A percentile compares a stretch with the other conserved stretches of the same genome.
These are phyloP conservation scores for Halesus radiatus DNA, from an alignment of 1,140 invertebrate genomes.

Conservation along the genomic window DNA sequence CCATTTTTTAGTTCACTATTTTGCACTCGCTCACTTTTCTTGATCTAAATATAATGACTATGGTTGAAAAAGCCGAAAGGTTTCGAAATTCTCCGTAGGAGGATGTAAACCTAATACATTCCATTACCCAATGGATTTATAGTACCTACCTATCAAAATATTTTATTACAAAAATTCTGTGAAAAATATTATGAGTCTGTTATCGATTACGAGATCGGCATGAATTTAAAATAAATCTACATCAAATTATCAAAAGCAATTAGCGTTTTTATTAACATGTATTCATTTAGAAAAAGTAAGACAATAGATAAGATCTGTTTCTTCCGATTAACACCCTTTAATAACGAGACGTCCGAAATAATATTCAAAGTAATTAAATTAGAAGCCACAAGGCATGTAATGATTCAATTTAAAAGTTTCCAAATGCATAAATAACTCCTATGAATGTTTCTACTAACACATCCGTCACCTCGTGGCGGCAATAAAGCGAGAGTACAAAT, in stretches of 20 bases:
- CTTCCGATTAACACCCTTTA: conserved; percentile 2
- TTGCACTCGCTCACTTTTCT: background rate
- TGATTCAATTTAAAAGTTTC: conserved; percentile 26
- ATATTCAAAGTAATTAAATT: conserved; percentile 36
- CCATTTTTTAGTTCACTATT: background rate
- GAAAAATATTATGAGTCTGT: too few species aligned
- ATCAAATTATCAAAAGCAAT: background rate
- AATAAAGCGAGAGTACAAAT: conserved; percentile 1
- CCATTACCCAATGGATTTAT: too few species aligned
- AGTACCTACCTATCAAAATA: too few species aligned
- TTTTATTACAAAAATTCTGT: too few species aligned
- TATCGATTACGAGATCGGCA: too few species aligned
- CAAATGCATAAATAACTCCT: too few species aligned
- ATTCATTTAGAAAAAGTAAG: background rate
- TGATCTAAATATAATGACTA: conserved; percentile 23
- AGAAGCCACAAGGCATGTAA: conserved; percentile 24
- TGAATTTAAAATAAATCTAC: too few species aligned
- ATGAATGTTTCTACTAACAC: background rate
- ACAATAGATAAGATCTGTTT: background rate
- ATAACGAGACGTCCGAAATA: too few species aligned
- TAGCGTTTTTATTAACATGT: background rate
- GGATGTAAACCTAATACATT: too few species aligned
- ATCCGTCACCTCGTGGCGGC: conserved; percentile 28
- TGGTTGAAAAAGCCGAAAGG: background rate
- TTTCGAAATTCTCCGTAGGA: conserved; percentile 11